phyloP scores from a whole-genome alignment of 2,797 vertebrate genomes.

The Peromyscus aztecus region DNA sequence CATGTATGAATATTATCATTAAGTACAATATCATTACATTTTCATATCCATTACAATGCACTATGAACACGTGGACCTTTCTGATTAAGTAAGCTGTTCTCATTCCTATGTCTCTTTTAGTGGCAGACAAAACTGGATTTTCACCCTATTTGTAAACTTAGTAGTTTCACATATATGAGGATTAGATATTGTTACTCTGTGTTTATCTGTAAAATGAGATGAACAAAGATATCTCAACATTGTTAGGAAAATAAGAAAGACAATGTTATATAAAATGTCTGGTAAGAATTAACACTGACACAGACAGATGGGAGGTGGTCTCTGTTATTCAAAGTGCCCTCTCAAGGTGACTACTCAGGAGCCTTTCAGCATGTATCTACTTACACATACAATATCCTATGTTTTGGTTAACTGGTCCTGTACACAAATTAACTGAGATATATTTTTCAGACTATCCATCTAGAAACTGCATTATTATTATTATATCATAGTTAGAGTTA shows the following conservation, averaged over 20 bases:
- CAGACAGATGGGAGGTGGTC: not conserved
- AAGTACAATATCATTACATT: not conserved
- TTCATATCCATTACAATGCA: not conserved
- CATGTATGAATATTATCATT: not conserved
- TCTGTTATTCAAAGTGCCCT: not conserved
- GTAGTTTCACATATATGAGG: not conserved
- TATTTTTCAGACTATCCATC: not conserved
- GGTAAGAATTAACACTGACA: slow-evolving; percentile 31
- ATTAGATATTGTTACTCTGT: slow-evolving; percentile 14
- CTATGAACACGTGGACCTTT: not conserved
- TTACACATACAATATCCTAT: not conserved
- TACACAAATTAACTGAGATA: not conserved
- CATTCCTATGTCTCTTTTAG: not conserved
- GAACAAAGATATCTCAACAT: slow-evolving; percentile 14
- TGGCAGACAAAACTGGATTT: slow-evolving; percentile 6
- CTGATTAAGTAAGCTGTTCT: not conserved
- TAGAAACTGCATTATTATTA: not conserved
- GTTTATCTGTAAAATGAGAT: slow-evolving; percentile 44
- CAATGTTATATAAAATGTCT: slow-evolving; percentile 2
- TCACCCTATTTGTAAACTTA: not conserved
- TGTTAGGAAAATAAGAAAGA: slow-evolving; percentile 20
- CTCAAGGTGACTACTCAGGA: not conserved
- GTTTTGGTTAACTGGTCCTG: not conserved
- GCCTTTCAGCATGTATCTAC: not conserved
- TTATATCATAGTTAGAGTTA: not conserved